Base-by-base conservation (phyloP, 2,113 vertebrate species). In the Cyanoderma ruficeps region DNA sequence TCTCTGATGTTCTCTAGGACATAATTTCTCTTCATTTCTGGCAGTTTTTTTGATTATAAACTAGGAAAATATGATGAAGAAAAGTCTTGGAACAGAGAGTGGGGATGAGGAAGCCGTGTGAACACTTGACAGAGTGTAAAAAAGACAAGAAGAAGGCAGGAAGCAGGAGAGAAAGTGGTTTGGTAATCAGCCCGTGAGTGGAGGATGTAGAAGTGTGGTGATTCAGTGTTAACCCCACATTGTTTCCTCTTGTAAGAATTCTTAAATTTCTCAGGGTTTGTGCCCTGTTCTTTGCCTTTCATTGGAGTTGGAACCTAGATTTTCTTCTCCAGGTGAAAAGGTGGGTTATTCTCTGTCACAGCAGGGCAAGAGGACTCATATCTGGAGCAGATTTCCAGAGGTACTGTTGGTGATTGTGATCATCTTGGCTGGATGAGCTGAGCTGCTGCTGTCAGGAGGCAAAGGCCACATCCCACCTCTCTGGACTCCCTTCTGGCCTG, bases 81-180 rank as follows among this genome's bases (percentile, higher is more conserved):
- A 11, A 61, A 74, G 10, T 57, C 67, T 90, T 76, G 70, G 53
- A 72, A 65, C 57, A 72, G 12, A 31, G 47, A 59, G 42, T 6
- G 5, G 44, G 67, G 46, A 39, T 84, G 57, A 83, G 53, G 53
- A 90, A 85, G 37, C 46, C 0, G 1, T 24, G 44, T 53, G 78
- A 90, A 75, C 5, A 59, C 57, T 56, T 79, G 60, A 72, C 42
- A 55, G 44, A 35, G 42, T 52, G 37, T 75, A 25, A 81, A 87
- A 83, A 81, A 59, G 49, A 83, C 49, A 81, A n/a, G 4, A 39
- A 19, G 56, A 37, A 75, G 74, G 78, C 92, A 94, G 87, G 65
- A 95, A 82, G 57, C 46, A 28, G 52, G 57, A 79, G 87, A 87
- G 92, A 96, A 95, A 61, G 90, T 91, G 60, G 31, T 75, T 94